Evolutionary conservation across 2,797 vertebrate species (phyloP), one percentile per base, ranked within the genome.

Genomic region (Paedocypris micromegethes): DNA sequence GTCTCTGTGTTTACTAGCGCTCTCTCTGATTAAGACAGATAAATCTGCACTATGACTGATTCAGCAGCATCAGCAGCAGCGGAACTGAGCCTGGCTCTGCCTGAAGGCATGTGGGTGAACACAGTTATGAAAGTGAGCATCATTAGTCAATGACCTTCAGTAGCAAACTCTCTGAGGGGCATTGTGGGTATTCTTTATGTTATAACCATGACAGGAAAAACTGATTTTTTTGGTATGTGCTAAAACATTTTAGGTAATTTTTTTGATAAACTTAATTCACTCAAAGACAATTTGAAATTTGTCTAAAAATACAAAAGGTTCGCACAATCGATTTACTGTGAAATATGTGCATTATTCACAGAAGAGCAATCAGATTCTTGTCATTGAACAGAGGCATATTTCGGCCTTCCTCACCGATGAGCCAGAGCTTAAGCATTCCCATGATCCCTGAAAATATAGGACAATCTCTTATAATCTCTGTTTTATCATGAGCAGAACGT

Each of bases 391-490:
- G 23, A 23, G 23, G 23, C 23, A 23, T 23, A 23, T 23, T 23
- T 23, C 23, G 23, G 50, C 58, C 59, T 55, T 46, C 49, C 23
- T 63, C 51, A 58, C 39, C n/a, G 3, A 40, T n/a, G 44, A 45
- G 53, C 39, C 47, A 43, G 47, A 61, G 53, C 58, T 67, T 68
- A 46, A 56, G 60, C 57, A 40, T 68, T 52, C 37, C 41, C 60
- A 43, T 53, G 74, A 69, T 74, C 45, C 23, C 60, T 63, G 53
- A 56, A 74, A 58, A 73, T 58, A 66, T 67, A 72, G 68, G 65
- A 72, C 77, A 63, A 55, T 58, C 71, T 51, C 49, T n/a, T 46
- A 49, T 76, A 78, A 76, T 67, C 68, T 58, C 9, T 64, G 53
- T 64, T 44, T 72, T 63, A 67, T 58, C 53, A 57, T 56, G 56